A percentile compares a stretch with the other conserved stretches of the same genome.
Evolutionary conservation across 2,113 vertebrate species (phyloP).

Genomic region (Mastomys natalensis): DNA sequence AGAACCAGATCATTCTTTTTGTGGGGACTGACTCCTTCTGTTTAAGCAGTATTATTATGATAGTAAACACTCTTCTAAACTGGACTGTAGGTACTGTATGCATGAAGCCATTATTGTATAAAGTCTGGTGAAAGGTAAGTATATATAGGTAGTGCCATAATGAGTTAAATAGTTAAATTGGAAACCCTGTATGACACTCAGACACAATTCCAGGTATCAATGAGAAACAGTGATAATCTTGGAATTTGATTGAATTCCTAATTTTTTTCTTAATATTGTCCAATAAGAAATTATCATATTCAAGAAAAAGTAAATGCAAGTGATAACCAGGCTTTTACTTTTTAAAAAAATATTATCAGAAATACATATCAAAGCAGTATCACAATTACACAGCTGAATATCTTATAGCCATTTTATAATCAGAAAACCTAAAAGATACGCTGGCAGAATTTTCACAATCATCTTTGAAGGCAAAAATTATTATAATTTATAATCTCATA

Average conservation of each 20-base stretch:
- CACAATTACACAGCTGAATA: not conserved
- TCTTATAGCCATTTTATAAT: not conserved
- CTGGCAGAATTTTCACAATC: not conserved
- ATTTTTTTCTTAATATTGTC: not conserved
- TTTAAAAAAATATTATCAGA: not conserved
- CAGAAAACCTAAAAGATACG: not conserved
- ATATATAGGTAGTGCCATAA: too few relatives aligned
- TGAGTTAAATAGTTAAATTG: not conserved
- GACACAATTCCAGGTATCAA: not conserved
- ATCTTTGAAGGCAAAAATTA: not conserved
- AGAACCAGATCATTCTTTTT: not conserved
- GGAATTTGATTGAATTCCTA: not conserved
- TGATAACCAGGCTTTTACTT: not conserved
- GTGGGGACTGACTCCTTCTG: not conserved
- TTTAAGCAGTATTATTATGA: not conserved
- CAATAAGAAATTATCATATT: not conserved
- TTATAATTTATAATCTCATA: not conserved
- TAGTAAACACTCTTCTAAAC: not conserved
- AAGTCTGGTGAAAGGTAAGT: not conserved
- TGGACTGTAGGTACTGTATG: not conserved
- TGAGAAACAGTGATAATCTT: not conserved
- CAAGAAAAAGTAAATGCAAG: not conserved
- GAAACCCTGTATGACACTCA: not conserved
- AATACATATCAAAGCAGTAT: not conserved
- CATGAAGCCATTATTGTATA: not conserved